phyloP scores from a whole-genome alignment of 2,797 vertebrate species.

The Megalops cyprinoides region DNA sequence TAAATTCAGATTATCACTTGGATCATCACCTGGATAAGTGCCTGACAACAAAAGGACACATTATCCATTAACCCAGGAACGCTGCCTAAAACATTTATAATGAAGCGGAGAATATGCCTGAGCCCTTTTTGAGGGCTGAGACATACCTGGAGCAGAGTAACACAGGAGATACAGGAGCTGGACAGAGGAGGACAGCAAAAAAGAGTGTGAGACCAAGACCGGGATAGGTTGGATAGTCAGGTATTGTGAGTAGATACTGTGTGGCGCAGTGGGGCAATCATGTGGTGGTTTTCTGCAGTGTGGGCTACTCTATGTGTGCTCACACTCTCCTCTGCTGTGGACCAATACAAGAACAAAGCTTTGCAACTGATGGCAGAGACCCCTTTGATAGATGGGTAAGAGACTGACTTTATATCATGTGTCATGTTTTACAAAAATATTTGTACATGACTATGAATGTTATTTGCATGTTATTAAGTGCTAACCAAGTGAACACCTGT shows the following conservation, averaged over 20 bases:
- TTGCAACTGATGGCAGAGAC: conserved; percentile 68
- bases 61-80: conserved; percentile 26
- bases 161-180: background rate
- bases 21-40: background rate
- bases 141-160: background rate
- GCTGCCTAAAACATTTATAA: background rate
- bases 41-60: background rate
- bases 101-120: background rate
- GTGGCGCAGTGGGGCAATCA: background rate
- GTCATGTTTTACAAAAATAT: background rate
- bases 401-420: conserved; percentile 18
- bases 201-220: background rate
- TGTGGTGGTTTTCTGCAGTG: conserved; percentile 36
- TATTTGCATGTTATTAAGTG: too few species aligned
- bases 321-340: conserved; percentile 37
- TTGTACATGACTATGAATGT: background rate
- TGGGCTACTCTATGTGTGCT: conserved; percentile 47
- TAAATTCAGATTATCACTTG: background rate
- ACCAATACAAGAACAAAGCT: conserved; percentile 55
- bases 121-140: background rate
- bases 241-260: background rate
- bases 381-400: conserved; percentile 80
- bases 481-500: background rate
- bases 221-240: background rate
- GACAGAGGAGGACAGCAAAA: background rate